Base-by-base conservation (phyloP, 2,113 vertebrate species). In the Paracyprichromis sp. region DNA sequence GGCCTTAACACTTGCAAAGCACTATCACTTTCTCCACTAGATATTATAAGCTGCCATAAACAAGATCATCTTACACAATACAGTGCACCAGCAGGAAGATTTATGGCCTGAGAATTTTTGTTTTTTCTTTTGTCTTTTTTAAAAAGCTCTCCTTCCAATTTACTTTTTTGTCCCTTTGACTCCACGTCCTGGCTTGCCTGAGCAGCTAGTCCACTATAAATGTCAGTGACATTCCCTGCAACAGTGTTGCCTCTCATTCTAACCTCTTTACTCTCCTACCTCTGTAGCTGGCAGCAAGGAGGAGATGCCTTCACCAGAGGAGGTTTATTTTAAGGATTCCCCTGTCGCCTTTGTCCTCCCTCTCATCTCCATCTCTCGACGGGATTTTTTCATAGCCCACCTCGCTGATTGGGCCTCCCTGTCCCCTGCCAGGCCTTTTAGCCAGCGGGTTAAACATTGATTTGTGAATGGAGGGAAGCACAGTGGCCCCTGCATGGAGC, bases 391-490 rank as follows among this genome's bases (percentile, higher is more conserved):
- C 92, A 94, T 83, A 80, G 94, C 93, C 94, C 89, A 83, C 91
- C 94, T 96, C 29, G 36, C 90, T 83, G 88, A 82, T 91, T 86
- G 90, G 88, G 92, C 91, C 94, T 90, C 95, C 88, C 89, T 94
- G 93, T 94, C 93, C 94, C 93, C 95, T 90, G 92, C 92, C 94
- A 94, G 94, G 93, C 94, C 95, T 96, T 96, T 96, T 94, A 95
- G 93, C 90, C 92, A 91, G 92, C 86, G 92, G 94, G 96, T 96
- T 97, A 96, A 97, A 96, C 96, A 97, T 96, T 96, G 95, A 96
- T 96, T 95, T 94, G 94, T 96, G 95, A 96, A 96, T 96, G 93
- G 92, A 90, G 93, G 80, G 90, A 73, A 91, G 90, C 90, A 93
- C 90, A 94, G 92, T 90, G 94, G 89, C 89, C 90, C 91, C 93